These are phyloP conservation scores for Pollachius pollachius DNA, from an alignment of 2,113 vertebrate genomes.

Conservation along the genomic window DNA sequence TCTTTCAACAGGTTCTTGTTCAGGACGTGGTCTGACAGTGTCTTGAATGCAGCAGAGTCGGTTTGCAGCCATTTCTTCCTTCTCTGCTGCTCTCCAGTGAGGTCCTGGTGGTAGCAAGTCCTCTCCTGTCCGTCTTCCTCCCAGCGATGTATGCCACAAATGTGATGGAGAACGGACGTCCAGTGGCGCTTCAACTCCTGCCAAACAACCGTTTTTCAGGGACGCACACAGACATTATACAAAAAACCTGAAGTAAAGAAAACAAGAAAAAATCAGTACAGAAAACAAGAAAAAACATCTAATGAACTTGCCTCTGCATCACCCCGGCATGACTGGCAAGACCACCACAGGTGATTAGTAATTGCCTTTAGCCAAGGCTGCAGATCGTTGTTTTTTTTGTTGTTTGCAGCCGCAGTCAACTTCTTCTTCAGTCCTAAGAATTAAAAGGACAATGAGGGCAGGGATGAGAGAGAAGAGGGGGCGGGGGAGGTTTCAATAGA, in stretches of 20 bases:
- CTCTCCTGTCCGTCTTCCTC: background rate
- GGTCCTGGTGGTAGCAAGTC: background rate
- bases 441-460: too few species aligned
- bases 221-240: background rate
- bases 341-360: background rate
- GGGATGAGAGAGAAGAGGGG: too few species aligned
- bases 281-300: too few species aligned
- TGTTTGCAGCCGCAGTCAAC: background rate
- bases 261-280: too few species aligned
- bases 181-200: background rate
- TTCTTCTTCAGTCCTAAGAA: background rate
- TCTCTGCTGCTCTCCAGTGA: background rate
- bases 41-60: background rate
- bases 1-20: background rate
- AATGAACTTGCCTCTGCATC: background rate
- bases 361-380: background rate
- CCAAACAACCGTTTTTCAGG: background rate
- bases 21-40: background rate
- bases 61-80: background rate
- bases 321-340: background rate
- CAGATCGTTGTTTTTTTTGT: background rate
- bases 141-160: background rate
- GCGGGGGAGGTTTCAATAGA: too few species aligned
- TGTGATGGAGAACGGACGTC: background rate
- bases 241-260: background rate